Evolutionary conservation across 2,113 vertebrate genomes (phyloP), one percentile per base, ranked within the genome.

Genomic region (Oreotrochilus melanogaster): DNA sequence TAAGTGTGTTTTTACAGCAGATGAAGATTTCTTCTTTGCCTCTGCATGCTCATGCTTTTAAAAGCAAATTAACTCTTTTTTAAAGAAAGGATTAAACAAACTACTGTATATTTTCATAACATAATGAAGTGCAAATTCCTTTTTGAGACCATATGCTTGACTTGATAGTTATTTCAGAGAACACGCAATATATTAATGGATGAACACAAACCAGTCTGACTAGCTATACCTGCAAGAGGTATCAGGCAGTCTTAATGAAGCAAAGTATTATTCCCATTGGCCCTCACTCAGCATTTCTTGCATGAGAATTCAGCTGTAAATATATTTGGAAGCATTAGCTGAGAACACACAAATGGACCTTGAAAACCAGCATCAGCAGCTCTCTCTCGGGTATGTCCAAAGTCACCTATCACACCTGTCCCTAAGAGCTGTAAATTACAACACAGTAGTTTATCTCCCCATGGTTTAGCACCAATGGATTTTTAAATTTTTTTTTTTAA

Each of bases 181-280:
- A 94, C 54, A 94, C 14, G 47, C 89, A 95, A 74, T 31, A 21
- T 78, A 88, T 79, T 92, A 92, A 86, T 4, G 7, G 69, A 87
- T 92, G 81, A 92, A 92, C 60, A 85, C 72, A 93, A 95, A 96
- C 92, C 18, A 39, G 83, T 93, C 93, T 84, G 91, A 92, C 14
- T 39, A 84, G 92, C 90, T 85, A 92, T 96, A 78, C 94, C 83
- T 95, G 92, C 48, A 60, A 56, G 79, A 86, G 37, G 76, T 88
- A 94, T 60, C 67, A 96, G 60, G 62, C 56, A 90, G 54, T 37
- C 88, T 92, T 87, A 92, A 64, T 27, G 5, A 86, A 96, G 96
- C 79, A 42, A 95, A 92, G 35, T 54, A 56, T 69, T 78, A 86
- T 81, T 81, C 94, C 94, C 76, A 88, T 17, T 89, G 83, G 84